Base-by-base conservation (phyloP, 2,888 invertebrate genomes). In the Nyleta sp. region DNA sequence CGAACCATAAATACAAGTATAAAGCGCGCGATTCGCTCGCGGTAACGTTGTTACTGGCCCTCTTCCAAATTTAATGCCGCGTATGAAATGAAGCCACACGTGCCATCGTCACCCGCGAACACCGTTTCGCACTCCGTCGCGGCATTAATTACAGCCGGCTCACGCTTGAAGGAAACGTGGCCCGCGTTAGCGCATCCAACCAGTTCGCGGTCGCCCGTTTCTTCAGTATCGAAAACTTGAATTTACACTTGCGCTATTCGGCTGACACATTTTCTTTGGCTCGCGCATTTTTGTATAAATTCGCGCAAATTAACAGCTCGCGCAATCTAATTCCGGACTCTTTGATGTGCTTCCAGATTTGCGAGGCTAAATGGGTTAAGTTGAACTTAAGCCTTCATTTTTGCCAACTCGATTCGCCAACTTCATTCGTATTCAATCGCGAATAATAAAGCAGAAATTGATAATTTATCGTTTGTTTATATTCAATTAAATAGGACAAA, bases 101-200 rank as follows among this genome's bases (percentile, higher is more conserved):
- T 67, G 70, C 55, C 71, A 65, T 71, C 77, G 53, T 53, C 72
- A 65, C 22, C 57, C 55, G 68, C 52, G 70, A 65, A 74, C 76
- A 68, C 35, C 77, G 80, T 80, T 83, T 81, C 79, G 81, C 81
- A 83, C 81, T 84, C 81, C 80, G 77, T 80, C 76, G 75, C 55
- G 77, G 78, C 74, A 78, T 78, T 84, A 84, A 84, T 84, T 84
- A 81, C 77, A 80, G 57, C 75, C 78, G 75, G 52, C 75, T 80
- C 73, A 70, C 64, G 80, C 78, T 60, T 59, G 55, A 75, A 65
- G 55, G 48, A 55, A 44, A 59, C 70, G 50, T 68, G 22, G 15
- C 1, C 35, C 28, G 18, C 42, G 38, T 31, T 40, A 40, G 40
- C 40, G 15, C 40, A 40, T 40, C 15, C 15, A 20, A 20, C 1